Evolutionary conservation across 2,113 vertebrate genomes (phyloP).

Genomic region (Cricetomys ansorgei): DNA sequence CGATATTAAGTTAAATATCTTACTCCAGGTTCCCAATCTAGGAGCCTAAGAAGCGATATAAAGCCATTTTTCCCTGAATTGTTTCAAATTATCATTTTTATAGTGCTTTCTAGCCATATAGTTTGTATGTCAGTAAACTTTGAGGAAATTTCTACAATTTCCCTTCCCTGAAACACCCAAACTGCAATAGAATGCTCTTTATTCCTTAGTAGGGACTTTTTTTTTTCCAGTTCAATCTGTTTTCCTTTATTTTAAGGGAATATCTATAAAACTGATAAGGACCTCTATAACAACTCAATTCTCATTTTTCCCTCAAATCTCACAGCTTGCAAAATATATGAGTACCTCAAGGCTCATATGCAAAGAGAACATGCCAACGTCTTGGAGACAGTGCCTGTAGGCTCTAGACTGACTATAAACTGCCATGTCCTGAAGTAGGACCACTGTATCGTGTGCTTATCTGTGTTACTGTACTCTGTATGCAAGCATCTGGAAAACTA

Average conservation of each 20-base stretch:
- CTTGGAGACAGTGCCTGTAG: not conserved
- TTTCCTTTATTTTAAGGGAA: constrained; percentile 32
- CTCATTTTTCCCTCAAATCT: constrained; percentile 36
- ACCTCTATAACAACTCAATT: constrained; percentile 1
- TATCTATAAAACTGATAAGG: constrained; percentile 3
- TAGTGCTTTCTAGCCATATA: constrained; percentile 58
- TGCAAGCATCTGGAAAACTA: not conserved
- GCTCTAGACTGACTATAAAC: not conserved
- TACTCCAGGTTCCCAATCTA: constrained; percentile 53
- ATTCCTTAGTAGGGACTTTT: not conserved
- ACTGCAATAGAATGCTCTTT: not conserved
- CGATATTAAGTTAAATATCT: constrained; percentile 65
- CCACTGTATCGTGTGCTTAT: accelerated
- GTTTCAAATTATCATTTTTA: constrained; percentile 68
- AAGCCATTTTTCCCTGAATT: constrained; percentile 65
- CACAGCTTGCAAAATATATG: not conserved
- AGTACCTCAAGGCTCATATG: not conserved
- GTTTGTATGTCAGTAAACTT: constrained; percentile 62
- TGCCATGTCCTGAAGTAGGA: accelerated
- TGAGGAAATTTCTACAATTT: constrained; percentile 47
- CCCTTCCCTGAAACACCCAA: not conserved
- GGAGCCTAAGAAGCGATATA: constrained; percentile 55
- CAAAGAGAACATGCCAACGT: constrained; percentile 18
- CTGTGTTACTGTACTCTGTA: not conserved
- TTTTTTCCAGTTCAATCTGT: not conserved